These are phyloP conservation scores for Cacatua alba DNA, from an alignment of 2,113 vertebrate genomes.

Conservation along the genomic window DNA sequence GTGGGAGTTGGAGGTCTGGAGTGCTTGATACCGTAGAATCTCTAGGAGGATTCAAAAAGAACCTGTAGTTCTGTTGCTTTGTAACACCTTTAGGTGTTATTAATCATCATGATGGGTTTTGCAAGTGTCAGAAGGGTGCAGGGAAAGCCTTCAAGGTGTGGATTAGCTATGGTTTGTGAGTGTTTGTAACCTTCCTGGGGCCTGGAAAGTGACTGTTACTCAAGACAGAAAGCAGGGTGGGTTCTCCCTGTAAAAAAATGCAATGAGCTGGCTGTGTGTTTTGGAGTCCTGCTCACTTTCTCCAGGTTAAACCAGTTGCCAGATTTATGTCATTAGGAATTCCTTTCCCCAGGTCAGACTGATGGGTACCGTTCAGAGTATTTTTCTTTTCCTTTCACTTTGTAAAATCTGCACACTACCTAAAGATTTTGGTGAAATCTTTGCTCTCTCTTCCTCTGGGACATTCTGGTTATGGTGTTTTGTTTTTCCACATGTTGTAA, in stretches of 20 bases:
- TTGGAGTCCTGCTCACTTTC: not conserved
- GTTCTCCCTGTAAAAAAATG: not conserved
- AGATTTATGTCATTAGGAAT: not conserved
- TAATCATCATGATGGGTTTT: not conserved
- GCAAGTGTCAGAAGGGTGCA: not conserved
- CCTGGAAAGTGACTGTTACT: not conserved
- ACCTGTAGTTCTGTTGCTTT: not conserved
- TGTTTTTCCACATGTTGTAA: not conserved
- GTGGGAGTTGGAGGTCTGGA: not conserved
- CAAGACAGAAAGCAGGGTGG: not conserved
- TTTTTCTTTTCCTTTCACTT: not conserved
- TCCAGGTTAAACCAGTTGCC: not conserved
- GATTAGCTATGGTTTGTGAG: not conserved
- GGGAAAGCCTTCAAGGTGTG: not conserved
- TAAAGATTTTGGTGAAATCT: not conserved
- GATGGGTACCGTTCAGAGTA: rapidly evolving
- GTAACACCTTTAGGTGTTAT: not conserved
- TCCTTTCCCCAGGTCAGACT: not conserved
- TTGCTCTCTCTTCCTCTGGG: not conserved
- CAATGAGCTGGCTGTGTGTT: not conserved
- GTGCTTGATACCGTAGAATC: rapidly evolving
- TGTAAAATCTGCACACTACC: not conserved
- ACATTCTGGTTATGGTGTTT: not conserved
- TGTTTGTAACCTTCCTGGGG: not conserved
- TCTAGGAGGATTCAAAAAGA: not conserved